Conservation (phyloP, 2,113 vertebrate species). For the Pelecanoides urinatrix region DNA sequence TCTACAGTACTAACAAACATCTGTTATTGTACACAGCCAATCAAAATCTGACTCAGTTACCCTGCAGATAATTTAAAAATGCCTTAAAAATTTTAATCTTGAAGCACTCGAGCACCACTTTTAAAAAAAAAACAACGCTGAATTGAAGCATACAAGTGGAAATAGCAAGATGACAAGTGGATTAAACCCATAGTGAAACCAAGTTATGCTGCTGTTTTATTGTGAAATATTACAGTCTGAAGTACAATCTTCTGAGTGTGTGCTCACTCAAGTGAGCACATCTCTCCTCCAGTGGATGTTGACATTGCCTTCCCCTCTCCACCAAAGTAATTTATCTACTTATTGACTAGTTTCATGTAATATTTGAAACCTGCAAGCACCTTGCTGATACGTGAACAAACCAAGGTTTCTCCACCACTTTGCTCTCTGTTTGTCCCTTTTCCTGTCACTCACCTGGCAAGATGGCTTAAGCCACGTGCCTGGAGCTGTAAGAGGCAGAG, state of each 20-base stretch:
- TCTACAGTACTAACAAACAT: neutral
- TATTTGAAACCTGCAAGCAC: neutral
- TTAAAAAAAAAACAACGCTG: neutral
- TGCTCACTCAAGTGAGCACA: neutral
- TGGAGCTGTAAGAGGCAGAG: neutral
- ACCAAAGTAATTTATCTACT: neutral
- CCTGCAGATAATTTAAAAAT: neutral
- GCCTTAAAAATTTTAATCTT: neutral
- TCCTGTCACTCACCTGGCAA: neutral
- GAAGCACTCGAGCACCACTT: neutral
- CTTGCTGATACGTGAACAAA: neutral
- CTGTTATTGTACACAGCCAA: neutral
- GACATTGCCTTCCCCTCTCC: neutral
- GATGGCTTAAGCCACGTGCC: neutral
- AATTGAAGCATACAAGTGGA: neutral
- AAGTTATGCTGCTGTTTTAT: neutral
- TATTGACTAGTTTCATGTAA: neutral
- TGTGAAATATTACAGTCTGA: neutral
- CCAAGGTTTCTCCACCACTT: neutral
- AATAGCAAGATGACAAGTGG: neutral
- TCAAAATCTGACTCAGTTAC: neutral
- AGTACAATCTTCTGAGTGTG: neutral
- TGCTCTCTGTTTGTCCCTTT: neutral
- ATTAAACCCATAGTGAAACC: neutral
- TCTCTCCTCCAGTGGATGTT: neutral